Percentiles rank a stretch among this genome's conserved stretches.
phyloP scores from a whole-genome alignment of 2,888 invertebrate species.

The Adelphocoris suturalis region DNA sequence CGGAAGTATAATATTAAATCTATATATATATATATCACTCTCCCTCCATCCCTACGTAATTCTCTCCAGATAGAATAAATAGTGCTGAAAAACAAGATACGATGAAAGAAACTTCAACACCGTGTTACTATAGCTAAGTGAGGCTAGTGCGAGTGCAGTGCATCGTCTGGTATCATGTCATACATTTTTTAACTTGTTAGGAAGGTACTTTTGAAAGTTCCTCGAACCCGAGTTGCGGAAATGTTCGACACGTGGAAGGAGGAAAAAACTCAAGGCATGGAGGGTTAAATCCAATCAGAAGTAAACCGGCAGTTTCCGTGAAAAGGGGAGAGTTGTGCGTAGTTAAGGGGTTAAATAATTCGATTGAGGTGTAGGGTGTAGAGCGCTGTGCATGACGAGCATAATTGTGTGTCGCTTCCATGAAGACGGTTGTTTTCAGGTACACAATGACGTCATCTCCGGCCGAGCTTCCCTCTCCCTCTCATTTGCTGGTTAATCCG shows the following conservation, averaged over 20 bases:
- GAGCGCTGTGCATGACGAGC: conserved; percentile 9
- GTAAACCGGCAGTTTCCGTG: neutral
- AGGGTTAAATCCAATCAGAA: conserved; percentile 39
- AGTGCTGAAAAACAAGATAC: too few relatives aligned
- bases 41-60: too few relatives aligned
- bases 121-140: too few relatives aligned
- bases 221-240: conserved; percentile 14
- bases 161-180: neutral
- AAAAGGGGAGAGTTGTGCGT: neutral
- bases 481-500: neutral
- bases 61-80: too few relatives aligned
- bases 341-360: conserved; percentile 10
- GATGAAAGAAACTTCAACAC: too few relatives aligned
- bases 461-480: neutral
- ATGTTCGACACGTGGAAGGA: conserved; percentile 27
- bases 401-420: conserved; percentile 23
- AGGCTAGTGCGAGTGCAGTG: neutral
- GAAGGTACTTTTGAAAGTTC: neutral
- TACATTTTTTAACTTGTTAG: conserved; percentile 35
- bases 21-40: too few relatives aligned
- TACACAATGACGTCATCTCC: neutral
- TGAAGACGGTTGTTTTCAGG: conserved; percentile 7
- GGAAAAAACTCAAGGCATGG: neutral
- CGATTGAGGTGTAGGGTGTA: neutral
- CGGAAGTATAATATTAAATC: too few relatives aligned